Evolutionary conservation across 2,113 vertebrate genomes (phyloP).

Genomic region (Anarhynchus alexandrinus): DNA sequence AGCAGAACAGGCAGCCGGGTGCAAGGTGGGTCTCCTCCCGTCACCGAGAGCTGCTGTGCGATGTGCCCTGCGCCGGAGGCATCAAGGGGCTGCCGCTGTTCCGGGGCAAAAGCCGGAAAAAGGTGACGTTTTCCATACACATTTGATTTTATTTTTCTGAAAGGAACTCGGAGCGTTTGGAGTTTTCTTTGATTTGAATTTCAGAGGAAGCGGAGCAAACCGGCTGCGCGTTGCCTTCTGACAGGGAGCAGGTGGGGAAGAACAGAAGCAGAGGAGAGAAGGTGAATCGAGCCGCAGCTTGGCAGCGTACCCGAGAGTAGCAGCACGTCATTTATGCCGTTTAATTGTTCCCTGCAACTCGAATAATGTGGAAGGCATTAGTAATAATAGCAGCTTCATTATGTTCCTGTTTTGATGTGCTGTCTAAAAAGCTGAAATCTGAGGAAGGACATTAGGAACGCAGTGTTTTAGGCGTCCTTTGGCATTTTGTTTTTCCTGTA

Average conservation of each 20-base stretch:
- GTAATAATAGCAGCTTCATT: conserved; percentile 19
- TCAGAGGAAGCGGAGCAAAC: background rate
- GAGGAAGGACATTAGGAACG: background rate
- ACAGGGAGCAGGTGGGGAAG: background rate
- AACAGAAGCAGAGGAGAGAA: background rate
- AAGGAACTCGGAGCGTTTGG: background rate
- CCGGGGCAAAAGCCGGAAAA: background rate
- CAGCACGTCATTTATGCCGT: background rate
- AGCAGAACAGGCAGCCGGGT: background rate
- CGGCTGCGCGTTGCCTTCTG: background rate
- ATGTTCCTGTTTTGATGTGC: conserved; percentile 1
- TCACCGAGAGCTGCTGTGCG: background rate
- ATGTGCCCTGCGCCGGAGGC: background rate
- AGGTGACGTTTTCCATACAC: background rate
- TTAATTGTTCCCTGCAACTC: conserved; percentile 35
- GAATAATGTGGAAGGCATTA: background rate
- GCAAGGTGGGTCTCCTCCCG: background rate
- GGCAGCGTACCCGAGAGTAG: background rate
- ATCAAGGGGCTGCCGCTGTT: background rate
- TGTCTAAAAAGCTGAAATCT: conserved; percentile 7
- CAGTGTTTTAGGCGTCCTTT: background rate
- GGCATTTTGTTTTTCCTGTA: background rate
- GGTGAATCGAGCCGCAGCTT: background rate
- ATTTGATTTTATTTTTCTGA: background rate
- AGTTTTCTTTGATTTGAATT: conserved; percentile 11